Evolutionary conservation across 1,140 invertebrate species (phyloP).

Genomic region (Lordiphosa clarofinis): DNA sequence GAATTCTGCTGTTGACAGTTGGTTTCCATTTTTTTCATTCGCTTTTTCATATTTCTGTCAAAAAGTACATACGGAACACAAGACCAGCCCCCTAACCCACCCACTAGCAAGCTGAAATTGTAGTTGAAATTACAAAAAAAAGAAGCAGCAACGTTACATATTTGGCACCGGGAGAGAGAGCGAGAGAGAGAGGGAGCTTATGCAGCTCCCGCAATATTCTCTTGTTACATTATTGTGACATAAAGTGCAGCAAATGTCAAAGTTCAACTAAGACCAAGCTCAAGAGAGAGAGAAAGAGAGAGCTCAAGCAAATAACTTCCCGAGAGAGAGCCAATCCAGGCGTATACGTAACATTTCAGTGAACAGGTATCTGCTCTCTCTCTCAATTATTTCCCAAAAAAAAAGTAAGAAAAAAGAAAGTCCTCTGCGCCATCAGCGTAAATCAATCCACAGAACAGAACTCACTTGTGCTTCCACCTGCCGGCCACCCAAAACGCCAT

Average conservation of each 20-base stretch:
- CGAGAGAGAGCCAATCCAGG: constrained; percentile 10
- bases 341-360: constrained; percentile 34
- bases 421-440: constrained; percentile 7
- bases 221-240: constrained; percentile 26
- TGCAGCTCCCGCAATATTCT: constrained; percentile 21
- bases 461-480: constrained; percentile 1
- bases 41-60: constrained; percentile 42
- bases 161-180: not conserved
- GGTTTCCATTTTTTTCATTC: constrained; percentile 29
- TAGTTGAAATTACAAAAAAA: constrained; percentile 52
- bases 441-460: constrained; percentile 19
- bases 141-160: constrained; percentile 20
- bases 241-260: constrained; percentile 51
- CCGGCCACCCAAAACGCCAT: constrained; percentile 7
- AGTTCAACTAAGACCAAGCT: constrained; percentile 25
- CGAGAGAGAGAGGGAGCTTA: constrained; percentile 10
- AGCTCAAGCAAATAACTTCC: constrained; percentile 4
- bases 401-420: not conserved
- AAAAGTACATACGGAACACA: constrained; percentile 28
- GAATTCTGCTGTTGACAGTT: constrained; percentile 48
- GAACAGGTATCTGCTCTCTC: constrained; percentile 10
- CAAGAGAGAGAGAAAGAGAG: constrained; percentile 9
- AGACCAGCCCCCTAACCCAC: not conserved
- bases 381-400: constrained; percentile 6
- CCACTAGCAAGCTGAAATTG: constrained; percentile 30